Evolutionary conservation across 2,797 vertebrate species (phyloP).

Genomic region (Rhincodon typus): DNA sequence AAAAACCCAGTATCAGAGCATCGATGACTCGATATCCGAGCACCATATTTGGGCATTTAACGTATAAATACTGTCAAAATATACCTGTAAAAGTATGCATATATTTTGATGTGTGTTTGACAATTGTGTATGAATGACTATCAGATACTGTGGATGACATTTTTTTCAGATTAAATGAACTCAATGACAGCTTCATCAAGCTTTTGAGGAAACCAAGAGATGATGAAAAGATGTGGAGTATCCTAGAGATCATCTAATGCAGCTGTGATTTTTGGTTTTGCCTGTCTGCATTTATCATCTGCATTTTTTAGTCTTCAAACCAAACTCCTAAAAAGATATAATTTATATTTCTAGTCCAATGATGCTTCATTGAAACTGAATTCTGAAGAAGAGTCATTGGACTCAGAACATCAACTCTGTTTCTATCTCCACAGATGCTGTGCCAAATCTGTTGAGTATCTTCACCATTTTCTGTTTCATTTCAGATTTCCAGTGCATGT

Average conservation of each 20-base stretch:
- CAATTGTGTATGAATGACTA: background rate
- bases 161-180: background rate
- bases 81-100: background rate
- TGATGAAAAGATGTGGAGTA: background rate
- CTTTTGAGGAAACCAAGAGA: background rate
- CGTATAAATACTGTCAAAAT: background rate
- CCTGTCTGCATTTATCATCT: background rate
- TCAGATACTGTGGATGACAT: background rate
- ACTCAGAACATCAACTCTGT: no score
- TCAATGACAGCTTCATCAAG: background rate
- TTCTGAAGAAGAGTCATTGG: no score
- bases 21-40: background rate
- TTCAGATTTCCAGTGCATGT: no score
- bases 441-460: no score
- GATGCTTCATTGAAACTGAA: no score
- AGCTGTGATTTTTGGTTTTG: background rate
- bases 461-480: no score
- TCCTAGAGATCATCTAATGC: background rate
- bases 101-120: background rate
- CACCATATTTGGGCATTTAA: background rate
- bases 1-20: background rate
- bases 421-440: no score
- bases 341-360: no score
- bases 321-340: no score
- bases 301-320: background rate